Base-by-base conservation (phyloP, 2,113 vertebrate genomes). In the Lethenteron reissneri region DNA sequence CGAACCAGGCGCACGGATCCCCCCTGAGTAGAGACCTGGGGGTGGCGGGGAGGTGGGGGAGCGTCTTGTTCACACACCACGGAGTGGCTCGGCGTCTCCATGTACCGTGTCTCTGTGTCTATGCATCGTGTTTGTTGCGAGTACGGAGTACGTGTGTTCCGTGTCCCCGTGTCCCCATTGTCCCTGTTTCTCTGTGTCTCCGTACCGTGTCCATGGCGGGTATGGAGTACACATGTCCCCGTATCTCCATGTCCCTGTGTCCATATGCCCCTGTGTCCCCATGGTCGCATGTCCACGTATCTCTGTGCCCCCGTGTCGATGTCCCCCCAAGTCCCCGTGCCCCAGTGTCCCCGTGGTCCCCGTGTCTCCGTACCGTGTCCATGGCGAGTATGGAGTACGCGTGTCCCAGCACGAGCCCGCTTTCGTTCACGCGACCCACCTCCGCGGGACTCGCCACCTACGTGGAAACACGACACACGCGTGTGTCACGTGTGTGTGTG, bases 1-100 rank as follows among this genome's bases (percentile, higher is more conserved):
- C 75, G 81, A 71, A 84, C 72, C 74, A 87, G 59, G 56, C 78
- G 72, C 56, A 80, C 74, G 21, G 82, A 81, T 3, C 75, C 76
- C 1, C 76, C 72, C 0, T 17, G 74, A 58, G 74, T 79, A 14
- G 4, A 77, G 69, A 86, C 78, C 83, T 85, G 73, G 69, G 60
- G n/a, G 10, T 17, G 64, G 64, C 64, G 25, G 64, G 64, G 25
- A 25, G 64, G 25, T 9, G 25, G 64, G 41, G 41, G 41, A 41
- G 41, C 41, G 1, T 41, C 41, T 41, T 41, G 41, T 41, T 41
- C 41, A 41, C 41, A 41, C 41, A 41, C 41, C 41, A 41, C 41
- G 41, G 41, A 41, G 41, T 41, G 41, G 41, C 41, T 41, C 41
- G 41, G 41, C 41, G 41, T 41, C 6, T 41, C 41, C 41, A 41